Evolutionary conservation across 2,888 invertebrate species (phyloP), one percentile per base, ranked within the genome.

Genomic region (Blastobasis lacticolella): DNA sequence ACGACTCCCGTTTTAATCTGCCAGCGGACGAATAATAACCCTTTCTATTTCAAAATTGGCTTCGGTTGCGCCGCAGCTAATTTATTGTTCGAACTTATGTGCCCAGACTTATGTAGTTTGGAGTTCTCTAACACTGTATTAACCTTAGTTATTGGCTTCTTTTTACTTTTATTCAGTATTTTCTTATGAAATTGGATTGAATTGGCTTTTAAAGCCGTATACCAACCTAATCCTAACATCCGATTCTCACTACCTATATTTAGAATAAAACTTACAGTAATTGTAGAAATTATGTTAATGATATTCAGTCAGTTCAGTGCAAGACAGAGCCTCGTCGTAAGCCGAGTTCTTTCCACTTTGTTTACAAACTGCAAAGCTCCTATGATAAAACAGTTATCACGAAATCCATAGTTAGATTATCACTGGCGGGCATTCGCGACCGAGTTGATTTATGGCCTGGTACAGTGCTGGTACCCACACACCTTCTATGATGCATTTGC

Each of bases 1-100:
- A 85, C 77, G 77, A 81, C 71, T 75, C 77, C 78, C 71, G 71
- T 77, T 83, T 82, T 84, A 86, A 87, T 86, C 82, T 70, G 79
- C 81, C 80, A 78, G 76, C 74, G 66, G 73, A 62, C 68, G 74
- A 82, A 81, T 84, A 78, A 81, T 83, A 81, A 75, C 79, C 86
- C 81, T 80, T 82, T 78, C 74, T 78, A 77, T 78, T 78, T 79
- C 67, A 66, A 74, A 83, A 81, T 80, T 80, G 77, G 78, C 65
- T 77, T 69, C 67, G 75, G 72, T 72, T 69, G 65, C 54, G 60
- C 65, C 63, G 61, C 64, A 60, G 60, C 62, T 63, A 73, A 71
- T 76, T 73, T 73, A 73, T 71, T 66, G 69, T 63, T 67, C 50
- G 54, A 49, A 54, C 50, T 49, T 54, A 48, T 46, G 56, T 49